Evolutionary conservation across 2,113 vertebrate species (phyloP).

Genomic region (Chascanopsetta lugubris): DNA sequence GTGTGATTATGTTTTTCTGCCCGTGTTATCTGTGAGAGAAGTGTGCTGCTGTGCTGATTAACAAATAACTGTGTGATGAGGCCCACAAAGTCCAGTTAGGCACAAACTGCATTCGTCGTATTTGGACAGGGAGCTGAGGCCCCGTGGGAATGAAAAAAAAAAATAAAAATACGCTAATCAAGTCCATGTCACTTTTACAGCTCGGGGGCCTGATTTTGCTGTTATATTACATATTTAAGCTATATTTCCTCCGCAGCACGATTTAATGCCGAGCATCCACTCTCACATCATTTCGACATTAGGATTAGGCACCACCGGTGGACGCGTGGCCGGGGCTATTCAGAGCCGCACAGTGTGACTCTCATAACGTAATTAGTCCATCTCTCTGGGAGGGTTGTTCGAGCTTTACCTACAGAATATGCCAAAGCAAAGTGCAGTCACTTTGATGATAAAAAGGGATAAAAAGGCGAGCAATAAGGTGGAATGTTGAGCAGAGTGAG

Average conservation of each 20-base stretch:
- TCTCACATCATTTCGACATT: conserved; percentile 49
- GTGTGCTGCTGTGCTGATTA: conserved; percentile 65
- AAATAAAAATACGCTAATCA: conserved; percentile 33
- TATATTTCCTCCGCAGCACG: conserved; percentile 21
- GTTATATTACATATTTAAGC: conserved; percentile 15
- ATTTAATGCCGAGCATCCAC: conserved; percentile 44
- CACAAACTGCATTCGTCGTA: conserved; percentile 33
- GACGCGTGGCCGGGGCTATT: conserved; percentile 47
- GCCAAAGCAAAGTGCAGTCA: conserved; percentile 78
- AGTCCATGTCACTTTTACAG: conserved; percentile 33
- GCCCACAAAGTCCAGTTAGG: conserved; percentile 54
- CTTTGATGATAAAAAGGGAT: conserved; percentile 80
- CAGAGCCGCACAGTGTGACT: conserved; percentile 68
- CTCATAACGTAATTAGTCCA: conserved; percentile 77
- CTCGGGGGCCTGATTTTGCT: conserved; percentile 29
- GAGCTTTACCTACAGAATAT: conserved; percentile 71
- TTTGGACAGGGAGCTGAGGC: conserved; percentile 48
- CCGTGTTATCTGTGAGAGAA: conserved; percentile 80
- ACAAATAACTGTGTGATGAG: conserved; percentile 71
- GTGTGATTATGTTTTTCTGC: conserved; percentile 81
- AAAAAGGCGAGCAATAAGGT: conserved; percentile 76
- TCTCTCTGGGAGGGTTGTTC: conserved; percentile 75
- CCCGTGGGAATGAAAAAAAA: conserved; percentile 41
- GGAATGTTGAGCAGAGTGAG: conserved; percentile 68
- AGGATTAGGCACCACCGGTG: conserved; percentile 43